These are phyloP conservation scores for Eudasyphora cyanicolor DNA, from an alignment of 2,888 invertebrate genomes.

Conservation along the genomic window DNA sequence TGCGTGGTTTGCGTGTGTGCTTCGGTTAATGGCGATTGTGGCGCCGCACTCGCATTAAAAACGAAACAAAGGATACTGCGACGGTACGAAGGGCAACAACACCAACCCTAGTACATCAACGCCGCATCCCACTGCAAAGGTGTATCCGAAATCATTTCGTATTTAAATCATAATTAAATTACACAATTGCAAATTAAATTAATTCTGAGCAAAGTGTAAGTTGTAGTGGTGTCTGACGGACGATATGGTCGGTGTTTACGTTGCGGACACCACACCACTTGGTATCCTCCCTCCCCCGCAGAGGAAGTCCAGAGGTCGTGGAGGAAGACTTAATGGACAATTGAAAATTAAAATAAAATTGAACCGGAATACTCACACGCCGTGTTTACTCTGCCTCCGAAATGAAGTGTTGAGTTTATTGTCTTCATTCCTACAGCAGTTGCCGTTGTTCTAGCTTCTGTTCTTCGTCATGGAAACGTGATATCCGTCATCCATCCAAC, in stretches of 20 bases:
- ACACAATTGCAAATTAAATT: slow-evolving; percentile 2
- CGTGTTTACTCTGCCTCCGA: too few species aligned
- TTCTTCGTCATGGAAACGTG: background rate
- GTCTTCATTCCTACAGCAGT: background rate
- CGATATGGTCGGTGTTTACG: too few species aligned
- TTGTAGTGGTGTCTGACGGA: background rate
- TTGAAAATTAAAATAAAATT: background rate
- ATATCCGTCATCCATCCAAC: background rate
- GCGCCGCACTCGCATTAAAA: background rate
- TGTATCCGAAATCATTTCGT: background rate
- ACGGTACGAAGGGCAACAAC: background rate
- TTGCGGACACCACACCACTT: too few species aligned
- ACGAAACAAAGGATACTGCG: slow-evolving; percentile 12
- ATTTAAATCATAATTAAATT: background rate
- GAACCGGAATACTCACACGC: too few species aligned
- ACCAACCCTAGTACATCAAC: background rate
- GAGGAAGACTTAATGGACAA: too few species aligned
- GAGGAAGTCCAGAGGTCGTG: too few species aligned
- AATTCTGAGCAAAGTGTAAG: background rate
- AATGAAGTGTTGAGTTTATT: too few species aligned
- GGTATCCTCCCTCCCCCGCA: too few species aligned
- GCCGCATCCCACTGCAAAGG: background rate
- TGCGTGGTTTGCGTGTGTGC: background rate
- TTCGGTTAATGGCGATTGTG: background rate
- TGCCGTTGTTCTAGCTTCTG: background rate